These are phyloP conservation scores for Podarcis lilfordi DNA, from an alignment of 2,797 vertebrate species.

Conservation along the genomic window DNA sequence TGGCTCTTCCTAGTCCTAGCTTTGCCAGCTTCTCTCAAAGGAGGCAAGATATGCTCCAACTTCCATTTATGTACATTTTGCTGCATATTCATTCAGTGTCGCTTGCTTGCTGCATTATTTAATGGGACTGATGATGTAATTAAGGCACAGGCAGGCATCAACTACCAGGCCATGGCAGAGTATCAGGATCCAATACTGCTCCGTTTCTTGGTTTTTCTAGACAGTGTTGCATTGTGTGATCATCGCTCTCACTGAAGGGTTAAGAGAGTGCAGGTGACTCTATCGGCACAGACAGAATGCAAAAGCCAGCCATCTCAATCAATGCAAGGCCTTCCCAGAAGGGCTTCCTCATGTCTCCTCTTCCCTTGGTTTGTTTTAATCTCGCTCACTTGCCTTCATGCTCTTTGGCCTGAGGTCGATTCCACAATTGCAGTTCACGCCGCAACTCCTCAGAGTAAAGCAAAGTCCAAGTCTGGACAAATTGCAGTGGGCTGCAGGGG, in stretches of 20 bases:
- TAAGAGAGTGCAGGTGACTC: rapidly evolving
- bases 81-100: constrained; percentile 56
- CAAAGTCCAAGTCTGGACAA: not conserved
- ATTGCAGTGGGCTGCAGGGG: not conserved
- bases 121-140: constrained; percentile 42
- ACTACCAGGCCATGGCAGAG: constrained; percentile 22
- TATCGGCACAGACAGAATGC: rapidly evolving
- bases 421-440: not conserved
- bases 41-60: not conserved
- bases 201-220: not conserved
- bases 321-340: rapidly evolving
- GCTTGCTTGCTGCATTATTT: constrained; percentile 40
- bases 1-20: too few relatives aligned
- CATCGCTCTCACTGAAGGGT: not conserved
- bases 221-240: constrained; percentile 20
- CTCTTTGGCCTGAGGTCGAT: not conserved
- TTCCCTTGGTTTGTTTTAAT: not conserved
- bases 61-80: constrained; percentile 36
- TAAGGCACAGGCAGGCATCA: constrained; percentile 57
- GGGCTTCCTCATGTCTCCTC: rapidly evolving
- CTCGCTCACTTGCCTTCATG: not conserved
- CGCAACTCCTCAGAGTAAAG: not conserved
- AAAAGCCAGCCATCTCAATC: rapidly evolving
- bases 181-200: constrained; percentile 52
- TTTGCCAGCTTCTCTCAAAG: constrained; percentile 6